Evolutionary conservation across 2,888 invertebrate genomes (phyloP), one percentile per base, ranked within the genome.

Genomic region (Argyresthia albistria): DNA sequence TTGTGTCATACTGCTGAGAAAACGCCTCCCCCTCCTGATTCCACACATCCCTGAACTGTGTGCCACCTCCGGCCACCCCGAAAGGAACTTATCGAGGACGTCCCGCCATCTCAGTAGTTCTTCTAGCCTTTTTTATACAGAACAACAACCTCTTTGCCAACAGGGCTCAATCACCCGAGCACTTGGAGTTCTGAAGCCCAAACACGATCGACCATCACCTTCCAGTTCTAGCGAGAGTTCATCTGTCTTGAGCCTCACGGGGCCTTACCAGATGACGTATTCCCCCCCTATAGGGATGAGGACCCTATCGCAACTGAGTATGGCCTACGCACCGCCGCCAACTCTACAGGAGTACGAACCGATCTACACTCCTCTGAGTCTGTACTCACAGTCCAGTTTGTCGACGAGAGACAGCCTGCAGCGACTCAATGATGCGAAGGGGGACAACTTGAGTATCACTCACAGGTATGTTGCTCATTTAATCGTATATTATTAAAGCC

Each of bases 141-240:
- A 37, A 37, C 14, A 48, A 12, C 16, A 43, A 6, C 11, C 11
- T 4, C 8, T 11, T 46, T 56, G 66, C 75, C 58, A 58, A n/a
- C 82, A 93, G 93, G 93, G 93, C 57, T 93, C 93, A 49, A 86
- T 94, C 73, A 92, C 92, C 55, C 88, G 93, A 56, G 94, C 93
- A 4, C 78, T 94, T 43, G 93, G 94, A 47, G 93, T 91, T 45
- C 90, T 91, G 4, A 89, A 91, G 61, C 88, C 90, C 54, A 88
- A 88, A 58, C 83, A 86, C 58, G 92, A 92, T 52, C 89, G 92
- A 55, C 89, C 90, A 0, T 92, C 92, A 0, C 91, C 92, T 0
- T 92, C 92, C 0, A 92, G 92, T 46, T 92, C 92, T 0, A 92
- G 92, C 53, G 90, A 90, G 61, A 89, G 89, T 58, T 90, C 90